phyloP scores from a whole-genome alignment of 2,888 invertebrate genomes.

The Omphaloscelis lunosa region DNA sequence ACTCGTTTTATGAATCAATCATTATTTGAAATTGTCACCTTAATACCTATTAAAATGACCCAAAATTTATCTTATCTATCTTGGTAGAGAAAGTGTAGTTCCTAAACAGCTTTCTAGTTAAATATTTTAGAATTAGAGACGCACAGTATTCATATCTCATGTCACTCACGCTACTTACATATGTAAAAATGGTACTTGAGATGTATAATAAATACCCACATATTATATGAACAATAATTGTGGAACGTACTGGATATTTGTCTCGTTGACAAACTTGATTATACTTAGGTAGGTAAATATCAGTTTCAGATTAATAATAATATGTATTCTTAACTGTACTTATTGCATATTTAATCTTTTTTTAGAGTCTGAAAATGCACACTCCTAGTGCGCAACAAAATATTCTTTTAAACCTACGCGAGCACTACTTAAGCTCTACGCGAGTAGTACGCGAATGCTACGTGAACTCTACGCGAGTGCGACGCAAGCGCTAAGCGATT shows the following conservation, averaged over 20 bases:
- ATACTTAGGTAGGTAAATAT: background rate
- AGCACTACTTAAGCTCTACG: background rate
- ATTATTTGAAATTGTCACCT: slow-evolving; percentile 41
- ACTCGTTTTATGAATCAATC: slow-evolving; percentile 33
- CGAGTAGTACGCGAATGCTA: background rate
- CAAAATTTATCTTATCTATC: slow-evolving; percentile 26
- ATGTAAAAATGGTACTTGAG: background rate
- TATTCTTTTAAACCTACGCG: background rate
- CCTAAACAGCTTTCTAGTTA: slow-evolving; percentile 53
- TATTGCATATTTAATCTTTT: background rate
- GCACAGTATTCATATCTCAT: background rate
- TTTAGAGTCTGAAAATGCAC: background rate
- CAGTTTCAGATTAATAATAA: background rate
- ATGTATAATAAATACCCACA: background rate
- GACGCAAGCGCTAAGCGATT: background rate
- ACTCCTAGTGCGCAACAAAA: background rate
- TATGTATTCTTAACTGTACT: background rate
- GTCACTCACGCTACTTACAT: background rate
- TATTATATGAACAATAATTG: background rate
- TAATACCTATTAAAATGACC: slow-evolving; percentile 27
- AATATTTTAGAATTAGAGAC: slow-evolving; percentile 31
- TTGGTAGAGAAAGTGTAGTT: slow-evolving; percentile 49
- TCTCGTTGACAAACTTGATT: background rate
- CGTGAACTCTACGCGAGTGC: background rate
- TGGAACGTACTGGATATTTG: background rate